Evolutionary conservation across 1,140 invertebrate species (phyloP).

Genomic region (Cotesia vestalis): DNA sequence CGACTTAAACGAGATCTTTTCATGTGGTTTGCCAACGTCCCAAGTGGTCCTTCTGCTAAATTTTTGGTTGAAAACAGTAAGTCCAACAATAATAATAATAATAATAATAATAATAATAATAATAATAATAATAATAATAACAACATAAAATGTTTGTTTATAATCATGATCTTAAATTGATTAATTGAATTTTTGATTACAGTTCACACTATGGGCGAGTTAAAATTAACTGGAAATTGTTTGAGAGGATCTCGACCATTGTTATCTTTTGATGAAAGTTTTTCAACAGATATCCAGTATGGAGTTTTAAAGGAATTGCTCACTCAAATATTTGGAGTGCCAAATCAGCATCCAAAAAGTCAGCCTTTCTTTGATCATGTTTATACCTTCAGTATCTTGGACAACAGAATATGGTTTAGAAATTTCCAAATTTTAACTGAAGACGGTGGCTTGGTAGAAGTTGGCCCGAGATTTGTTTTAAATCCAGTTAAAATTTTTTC

Average conservation of each 20-base stretch:
- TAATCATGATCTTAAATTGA: slow-evolving; percentile 14
- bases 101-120: slow-evolving; percentile 28
- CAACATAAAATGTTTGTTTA: slow-evolving; percentile 24
- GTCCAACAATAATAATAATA: too few relatives aligned
- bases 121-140: too few relatives aligned
- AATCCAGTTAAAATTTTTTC: slow-evolving; percentile 95
- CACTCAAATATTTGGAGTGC: slow-evolving; percentile 91
- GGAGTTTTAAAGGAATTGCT: slow-evolving; percentile 90
- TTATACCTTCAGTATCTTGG: slow-evolving; percentile 90
- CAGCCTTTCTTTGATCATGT: slow-evolving; percentile 99
- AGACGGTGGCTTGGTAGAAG: slow-evolving; percentile 94
- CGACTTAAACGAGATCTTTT: slow-evolving; percentile 93
- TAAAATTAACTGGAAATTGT: slow-evolving; percentile 98
- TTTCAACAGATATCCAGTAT: slow-evolving; percentile 84
- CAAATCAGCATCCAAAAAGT: slow-evolving; percentile 96
- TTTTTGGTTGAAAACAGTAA: slow-evolving; percentile 95
- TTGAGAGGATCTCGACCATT: slow-evolving; percentile 93
- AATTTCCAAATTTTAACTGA: slow-evolving; percentile 98
- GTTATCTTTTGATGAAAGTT: slow-evolving; percentile 93
- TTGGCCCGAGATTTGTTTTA: slow-evolving; percentile 95
- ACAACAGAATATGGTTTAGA: slow-evolving; percentile 97
- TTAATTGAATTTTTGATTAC: slow-evolving; percentile 56
- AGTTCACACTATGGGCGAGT: slow-evolving; percentile 97
- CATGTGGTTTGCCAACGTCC: slow-evolving; percentile 90
- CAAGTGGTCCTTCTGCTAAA: slow-evolving; percentile 91